Conservation (phyloP, 2,113 vertebrate species). For the Passer montanus region DNA sequence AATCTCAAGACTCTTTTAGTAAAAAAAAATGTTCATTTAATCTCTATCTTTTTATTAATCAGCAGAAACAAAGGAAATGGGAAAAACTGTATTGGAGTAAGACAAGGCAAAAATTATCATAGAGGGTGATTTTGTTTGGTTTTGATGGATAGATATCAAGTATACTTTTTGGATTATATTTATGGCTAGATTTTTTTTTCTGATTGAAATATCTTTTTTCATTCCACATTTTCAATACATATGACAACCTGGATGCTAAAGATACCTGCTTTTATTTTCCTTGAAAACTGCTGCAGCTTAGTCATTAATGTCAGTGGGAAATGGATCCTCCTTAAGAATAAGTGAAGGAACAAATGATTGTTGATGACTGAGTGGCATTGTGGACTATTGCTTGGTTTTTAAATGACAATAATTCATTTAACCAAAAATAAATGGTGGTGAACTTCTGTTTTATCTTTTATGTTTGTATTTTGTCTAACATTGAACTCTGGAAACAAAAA, state of each 20-base stretch:
- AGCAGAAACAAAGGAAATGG: not conserved
- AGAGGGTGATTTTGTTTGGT: not conserved
- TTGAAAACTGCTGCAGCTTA: not conserved
- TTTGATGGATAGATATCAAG: not conserved
- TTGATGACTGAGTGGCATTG: not conserved
- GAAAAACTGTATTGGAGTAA: accelerated
- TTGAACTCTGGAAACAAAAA: not conserved
- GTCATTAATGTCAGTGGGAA: not conserved
- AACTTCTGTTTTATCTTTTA: not conserved
- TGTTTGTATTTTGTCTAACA: not conserved
- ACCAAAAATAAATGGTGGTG: not conserved
- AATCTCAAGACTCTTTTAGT: not conserved
- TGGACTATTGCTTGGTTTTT: not conserved
- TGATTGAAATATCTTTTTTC: not conserved
- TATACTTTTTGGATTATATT: not conserved
- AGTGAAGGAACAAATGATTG: not conserved
- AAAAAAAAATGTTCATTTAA: not conserved
- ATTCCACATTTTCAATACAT: not conserved
- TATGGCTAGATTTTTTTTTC: not conserved
- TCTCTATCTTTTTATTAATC: not conserved
- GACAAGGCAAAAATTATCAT: not conserved
- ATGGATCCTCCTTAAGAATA: not conserved
- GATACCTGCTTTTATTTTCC: not conserved
- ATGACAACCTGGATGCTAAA: not conserved
- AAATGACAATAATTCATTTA: not conserved